Evolutionary conservation across 2,888 invertebrate species (phyloP).

Genomic region (Heliconius aoede): DNA sequence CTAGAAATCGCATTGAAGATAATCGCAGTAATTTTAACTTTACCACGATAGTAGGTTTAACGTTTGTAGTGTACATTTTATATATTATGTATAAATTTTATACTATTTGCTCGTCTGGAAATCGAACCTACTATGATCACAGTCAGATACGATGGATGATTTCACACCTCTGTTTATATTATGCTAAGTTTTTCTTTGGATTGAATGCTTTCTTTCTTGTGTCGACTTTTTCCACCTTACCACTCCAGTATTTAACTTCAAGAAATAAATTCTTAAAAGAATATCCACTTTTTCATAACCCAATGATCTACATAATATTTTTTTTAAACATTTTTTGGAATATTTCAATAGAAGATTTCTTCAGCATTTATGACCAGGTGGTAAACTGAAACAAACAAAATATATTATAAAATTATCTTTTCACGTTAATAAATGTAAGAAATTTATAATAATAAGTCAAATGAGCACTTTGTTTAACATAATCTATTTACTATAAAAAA

Average conservation of each 20-base stretch:
- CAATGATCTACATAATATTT: background rate
- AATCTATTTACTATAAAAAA: no score
- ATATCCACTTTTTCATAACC: background rate
- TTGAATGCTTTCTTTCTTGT: background rate
- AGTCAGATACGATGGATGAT: background rate
- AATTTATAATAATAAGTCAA: no score
- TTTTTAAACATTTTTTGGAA: background rate
- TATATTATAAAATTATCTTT: background rate
- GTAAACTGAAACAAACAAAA: slow-evolving; percentile 13
- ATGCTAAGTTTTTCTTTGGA: background rate
- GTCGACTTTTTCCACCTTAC: background rate
- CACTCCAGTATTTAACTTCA: background rate
- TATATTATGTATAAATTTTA: no score
- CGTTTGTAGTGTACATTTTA: no score
- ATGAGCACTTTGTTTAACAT: no score
- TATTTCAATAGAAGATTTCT: background rate
- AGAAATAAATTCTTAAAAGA: background rate
- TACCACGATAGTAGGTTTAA: no score
- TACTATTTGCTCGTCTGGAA: background rate
- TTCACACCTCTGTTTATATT: background rate
- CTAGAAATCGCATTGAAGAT: no score
- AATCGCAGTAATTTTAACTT: no score
- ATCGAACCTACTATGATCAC: background rate
- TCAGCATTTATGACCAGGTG: background rate
- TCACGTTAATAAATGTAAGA: background rate